Evolutionary conservation across 2,113 vertebrate species (phyloP), one percentile per base, ranked within the genome.

Genomic region (Erythrolamprus reginae): DNA sequence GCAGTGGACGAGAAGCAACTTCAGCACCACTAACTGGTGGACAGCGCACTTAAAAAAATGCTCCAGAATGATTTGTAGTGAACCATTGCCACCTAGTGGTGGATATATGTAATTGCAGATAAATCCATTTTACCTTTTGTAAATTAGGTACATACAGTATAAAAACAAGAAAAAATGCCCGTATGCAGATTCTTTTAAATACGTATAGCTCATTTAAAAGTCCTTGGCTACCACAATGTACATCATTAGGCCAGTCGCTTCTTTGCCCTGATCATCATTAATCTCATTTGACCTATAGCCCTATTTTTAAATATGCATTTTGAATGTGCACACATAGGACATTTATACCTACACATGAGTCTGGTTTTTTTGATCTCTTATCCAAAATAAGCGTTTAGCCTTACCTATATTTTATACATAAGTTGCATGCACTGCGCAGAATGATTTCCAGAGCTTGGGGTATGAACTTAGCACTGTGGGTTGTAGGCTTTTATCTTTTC

Each of bases 21-120:
- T 42, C n/a, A 12, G 10, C 48, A 47, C 23, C 7, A 2, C 0
- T 0, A 6, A 83, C 10, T 12, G 23, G 8, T 23, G 47, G 26
- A 52, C 87, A 58, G 89, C 53, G 0, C 3, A 1, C 8, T 33
- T n/a, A n/a, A 13, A 65, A 65, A 12, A n/a, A 0, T 0, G 23
- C 0, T 6, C 5, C 28, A 45, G 23, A 47, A 55, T 1, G 47
- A 92, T 95, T 58, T 91, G 91, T 92, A 89, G 91, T 88, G 8
- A 7, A 91, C 61, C 52, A 86, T 4, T 93, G 94, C 94, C 96
- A 96, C 89, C 95, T 96, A 52, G 94, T 95, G 95, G 88, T 55
- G 4, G 42, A 0, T 3, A 85, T 10, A 13, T 84, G 1, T 50
- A 95, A 90, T 7, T 91, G 70, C 94, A 89, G 38, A 89, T 84